These are phyloP conservation scores for Pterocles orientalis DNA, from an alignment of 2,113 vertebrate genomes.

Conservation along the genomic window DNA sequence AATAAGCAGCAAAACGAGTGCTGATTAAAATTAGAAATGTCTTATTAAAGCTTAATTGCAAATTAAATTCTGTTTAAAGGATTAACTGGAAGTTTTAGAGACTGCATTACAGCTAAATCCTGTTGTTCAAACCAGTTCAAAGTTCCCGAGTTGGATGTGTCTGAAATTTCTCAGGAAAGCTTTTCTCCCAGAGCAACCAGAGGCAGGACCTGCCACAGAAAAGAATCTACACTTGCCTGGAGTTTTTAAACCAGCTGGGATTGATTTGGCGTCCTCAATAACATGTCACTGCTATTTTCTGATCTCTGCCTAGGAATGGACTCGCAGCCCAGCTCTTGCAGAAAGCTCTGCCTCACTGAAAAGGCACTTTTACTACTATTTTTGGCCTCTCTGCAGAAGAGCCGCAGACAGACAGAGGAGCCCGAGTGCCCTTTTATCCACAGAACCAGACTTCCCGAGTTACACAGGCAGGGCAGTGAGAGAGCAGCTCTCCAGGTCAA, in stretches of 20 bases:
- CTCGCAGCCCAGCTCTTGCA: not conserved
- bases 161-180: not conserved
- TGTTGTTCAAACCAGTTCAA: not conserved
- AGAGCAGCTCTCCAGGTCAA: not conserved
- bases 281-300: not conserved
- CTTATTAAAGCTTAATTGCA: constrained; percentile 2
- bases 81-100: not conserved
- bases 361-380: not conserved
- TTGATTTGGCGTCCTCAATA: not conserved
- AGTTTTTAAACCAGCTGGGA: not conserved
- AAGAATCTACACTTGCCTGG: not conserved
- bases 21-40: not conserved
- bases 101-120: not conserved
- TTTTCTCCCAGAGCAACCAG: not conserved
- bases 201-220: not conserved
- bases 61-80: not conserved
- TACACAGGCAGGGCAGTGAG: not conserved
- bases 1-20: not conserved
- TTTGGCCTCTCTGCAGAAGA: not conserved
- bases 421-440: not conserved
- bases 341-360: not conserved
- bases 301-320: not conserved
- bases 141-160: not conserved
- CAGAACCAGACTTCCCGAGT: not conserved
- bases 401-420: not conserved